Percentiles rank a stretch among this genome's conserved stretches.
phyloP scores from a whole-genome alignment of 2,888 invertebrate genomes.

The Dioctria linearis region DNA sequence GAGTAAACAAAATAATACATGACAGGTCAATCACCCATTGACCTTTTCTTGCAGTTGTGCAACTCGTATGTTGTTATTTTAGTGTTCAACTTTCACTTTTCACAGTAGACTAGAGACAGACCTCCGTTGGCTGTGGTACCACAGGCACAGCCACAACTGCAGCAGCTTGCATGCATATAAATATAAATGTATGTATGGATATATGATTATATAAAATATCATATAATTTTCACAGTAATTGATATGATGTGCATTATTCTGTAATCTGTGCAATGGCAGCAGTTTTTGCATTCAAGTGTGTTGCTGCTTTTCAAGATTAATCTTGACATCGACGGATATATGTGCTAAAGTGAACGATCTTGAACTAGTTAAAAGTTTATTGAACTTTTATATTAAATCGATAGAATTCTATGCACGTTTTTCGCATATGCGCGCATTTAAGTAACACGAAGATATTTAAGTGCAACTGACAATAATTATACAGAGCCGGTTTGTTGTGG shows the following conservation, averaged over 20 bases:
- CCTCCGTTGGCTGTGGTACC: too few relatives aligned
- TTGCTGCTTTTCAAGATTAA: not conserved
- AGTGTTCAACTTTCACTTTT: constrained; percentile 6
- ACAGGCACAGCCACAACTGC: too few relatives aligned
- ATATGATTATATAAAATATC: too few relatives aligned
- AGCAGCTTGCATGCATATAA: too few relatives aligned
- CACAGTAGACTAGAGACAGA: not conserved
- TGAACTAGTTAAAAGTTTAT: constrained; percentile 50
- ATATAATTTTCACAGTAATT: not conserved
- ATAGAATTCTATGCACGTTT: constrained; percentile 34
- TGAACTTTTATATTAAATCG: constrained; percentile 46
- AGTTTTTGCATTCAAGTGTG: not conserved
- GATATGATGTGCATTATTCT: constrained; percentile 2
- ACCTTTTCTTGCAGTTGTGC: constrained; percentile 37
- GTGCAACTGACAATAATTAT: too few relatives aligned
- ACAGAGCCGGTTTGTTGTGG: too few relatives aligned
- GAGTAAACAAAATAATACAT: constrained; percentile 16
- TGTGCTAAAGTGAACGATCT: constrained; percentile 32
- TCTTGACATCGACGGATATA: not conserved
- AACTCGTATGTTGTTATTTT: not conserved
- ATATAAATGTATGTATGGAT: too few relatives aligned
- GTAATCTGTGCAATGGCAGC: not conserved
- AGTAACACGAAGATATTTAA: too few relatives aligned
- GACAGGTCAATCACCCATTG: constrained; percentile 45
- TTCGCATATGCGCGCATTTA: not conserved